These are phyloP conservation scores for Pyrgilauda ruficollis DNA, from an alignment of 2,113 vertebrate genomes.

Conservation along the genomic window DNA sequence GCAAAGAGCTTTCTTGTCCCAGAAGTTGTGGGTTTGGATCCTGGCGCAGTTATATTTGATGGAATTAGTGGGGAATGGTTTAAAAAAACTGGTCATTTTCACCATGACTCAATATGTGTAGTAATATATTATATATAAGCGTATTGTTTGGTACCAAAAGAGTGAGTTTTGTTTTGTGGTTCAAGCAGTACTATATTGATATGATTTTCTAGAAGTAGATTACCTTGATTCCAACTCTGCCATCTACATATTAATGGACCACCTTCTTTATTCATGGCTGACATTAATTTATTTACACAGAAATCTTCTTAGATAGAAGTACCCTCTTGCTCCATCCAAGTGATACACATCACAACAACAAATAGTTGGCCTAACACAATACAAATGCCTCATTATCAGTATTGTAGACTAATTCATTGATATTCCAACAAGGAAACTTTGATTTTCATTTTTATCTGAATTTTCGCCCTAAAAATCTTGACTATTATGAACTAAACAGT, in stretches of 20 bases:
- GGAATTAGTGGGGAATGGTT: not conserved
- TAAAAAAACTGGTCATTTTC: not conserved
- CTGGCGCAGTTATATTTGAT: not conserved
- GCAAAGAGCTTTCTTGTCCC: not conserved
- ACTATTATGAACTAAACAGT: not conserved
- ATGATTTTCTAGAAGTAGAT: not conserved
- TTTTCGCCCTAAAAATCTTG: not conserved
- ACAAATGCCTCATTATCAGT: not conserved
- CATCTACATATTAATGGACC: not conserved
- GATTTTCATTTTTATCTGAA: not conserved
- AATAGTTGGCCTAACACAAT: not conserved
- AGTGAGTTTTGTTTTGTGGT: not conserved
- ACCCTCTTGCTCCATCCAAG: not conserved
- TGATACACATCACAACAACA: not conserved
- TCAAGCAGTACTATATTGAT: not conserved
- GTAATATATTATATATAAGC: not conserved
- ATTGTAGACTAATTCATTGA: not conserved
- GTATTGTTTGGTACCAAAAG: not conserved
- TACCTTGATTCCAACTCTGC: not conserved
- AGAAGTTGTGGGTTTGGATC: not conserved
- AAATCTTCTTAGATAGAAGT: not conserved
- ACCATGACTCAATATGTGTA: not conserved
- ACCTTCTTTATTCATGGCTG: not conserved
- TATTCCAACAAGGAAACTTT: not conserved
- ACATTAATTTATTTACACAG: not conserved